Evolutionary conservation across 1,140 invertebrate species (phyloP).

Genomic region (Pseudomyrmex pallidus): DNA sequence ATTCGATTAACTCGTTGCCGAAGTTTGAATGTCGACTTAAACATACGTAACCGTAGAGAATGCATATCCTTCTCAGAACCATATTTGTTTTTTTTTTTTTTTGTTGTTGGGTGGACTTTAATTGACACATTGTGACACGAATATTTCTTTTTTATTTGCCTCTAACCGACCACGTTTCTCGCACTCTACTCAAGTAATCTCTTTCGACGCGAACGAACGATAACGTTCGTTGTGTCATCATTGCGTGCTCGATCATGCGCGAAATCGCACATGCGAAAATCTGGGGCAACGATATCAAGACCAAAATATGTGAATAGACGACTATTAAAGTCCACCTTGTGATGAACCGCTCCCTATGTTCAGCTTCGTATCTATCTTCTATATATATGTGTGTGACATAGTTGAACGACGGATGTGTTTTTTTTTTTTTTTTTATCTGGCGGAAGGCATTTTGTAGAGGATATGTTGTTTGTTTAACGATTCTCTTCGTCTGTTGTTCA

Average conservation of each 20-base stretch:
- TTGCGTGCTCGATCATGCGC: background rate
- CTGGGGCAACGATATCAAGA: constrained; percentile 1
- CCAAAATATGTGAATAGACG: constrained; percentile 70
- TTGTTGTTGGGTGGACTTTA: constrained; percentile 83
- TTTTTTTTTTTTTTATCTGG: constrained; percentile 28
- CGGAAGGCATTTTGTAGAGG: constrained; percentile 55
- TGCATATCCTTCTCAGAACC: constrained; percentile 20
- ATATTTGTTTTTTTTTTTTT: constrained; percentile 69
- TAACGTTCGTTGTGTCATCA: background rate
- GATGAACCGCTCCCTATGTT: constrained; percentile 35
- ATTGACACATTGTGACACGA: constrained; percentile 75
- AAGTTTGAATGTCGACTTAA: background rate
- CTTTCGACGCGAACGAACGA: background rate
- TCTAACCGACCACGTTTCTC: constrained; percentile 67
- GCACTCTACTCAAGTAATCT: constrained; percentile 61
- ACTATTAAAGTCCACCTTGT: constrained; percentile 83
- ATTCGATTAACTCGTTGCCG: constrained; percentile 26
- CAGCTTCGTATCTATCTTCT: constrained; percentile 54
- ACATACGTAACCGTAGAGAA: constrained; percentile 1
- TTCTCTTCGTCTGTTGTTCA: constrained; percentile 26
- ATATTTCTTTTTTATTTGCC: constrained; percentile 17
- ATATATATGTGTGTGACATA: constrained; percentile 67
- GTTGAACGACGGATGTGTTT: constrained; percentile 68
- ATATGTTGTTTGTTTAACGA: constrained; percentile 56
- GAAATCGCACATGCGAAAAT: background rate